These are phyloP conservation scores for Linepithema humile DNA, from an alignment of 1,140 invertebrate genomes.

Conservation along the genomic window DNA sequence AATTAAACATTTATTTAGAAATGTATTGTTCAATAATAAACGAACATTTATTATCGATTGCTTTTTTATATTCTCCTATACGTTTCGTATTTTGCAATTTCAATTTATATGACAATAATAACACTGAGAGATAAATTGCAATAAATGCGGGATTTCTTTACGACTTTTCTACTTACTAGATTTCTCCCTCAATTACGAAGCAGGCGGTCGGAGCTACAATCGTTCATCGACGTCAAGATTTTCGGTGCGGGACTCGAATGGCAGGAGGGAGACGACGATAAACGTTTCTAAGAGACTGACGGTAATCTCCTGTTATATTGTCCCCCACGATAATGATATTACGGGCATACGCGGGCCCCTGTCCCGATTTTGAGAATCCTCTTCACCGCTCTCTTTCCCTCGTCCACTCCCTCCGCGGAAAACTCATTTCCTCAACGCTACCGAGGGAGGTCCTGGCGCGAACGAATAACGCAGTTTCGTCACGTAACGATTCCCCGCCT, in stretches of 20 bases:
- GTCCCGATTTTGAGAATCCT: not conserved
- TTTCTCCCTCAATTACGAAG: not conserved
- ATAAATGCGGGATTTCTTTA: too few species aligned
- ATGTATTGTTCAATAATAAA: too few species aligned
- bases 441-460: slow-evolving; percentile 9
- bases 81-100: not conserved
- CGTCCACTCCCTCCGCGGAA: slow-evolving; percentile 15
- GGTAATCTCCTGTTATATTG: slow-evolving; percentile 60
- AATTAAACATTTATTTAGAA: too few species aligned
- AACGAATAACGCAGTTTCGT: slow-evolving; percentile 74
- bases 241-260: slow-evolving; percentile 8
- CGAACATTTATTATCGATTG: too few species aligned
- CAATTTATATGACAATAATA: not conserved
- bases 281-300: slow-evolving; percentile 25
- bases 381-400: not conserved
- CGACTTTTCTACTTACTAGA: too few species aligned
- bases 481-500: slow-evolving; percentile 74
- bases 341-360: slow-evolving; percentile 18
- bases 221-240: slow-evolving; percentile 6
- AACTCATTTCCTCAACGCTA: slow-evolving; percentile 69
- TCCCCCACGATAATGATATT: slow-evolving; percentile 59
- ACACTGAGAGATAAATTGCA: not conserved
- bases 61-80: not conserved
- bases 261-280: not conserved
- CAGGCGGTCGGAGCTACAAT: not conserved